Evolutionary conservation across 92 coral and sea anemone genomes (phyloP).

Genomic region (Bergia sp.): DNA sequence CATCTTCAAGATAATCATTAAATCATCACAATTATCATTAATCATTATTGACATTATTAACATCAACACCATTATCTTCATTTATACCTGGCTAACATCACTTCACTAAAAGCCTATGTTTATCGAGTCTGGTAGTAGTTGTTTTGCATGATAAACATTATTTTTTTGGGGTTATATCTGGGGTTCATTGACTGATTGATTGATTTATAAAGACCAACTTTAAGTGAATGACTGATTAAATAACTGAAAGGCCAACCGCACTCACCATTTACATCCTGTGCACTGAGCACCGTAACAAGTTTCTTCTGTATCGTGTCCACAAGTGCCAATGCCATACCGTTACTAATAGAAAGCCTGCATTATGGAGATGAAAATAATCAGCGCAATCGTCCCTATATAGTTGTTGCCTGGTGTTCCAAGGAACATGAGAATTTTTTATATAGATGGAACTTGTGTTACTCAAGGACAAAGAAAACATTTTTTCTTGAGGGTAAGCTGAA

Average conservation of each 20-base stretch:
- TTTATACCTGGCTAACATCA: too few species aligned
- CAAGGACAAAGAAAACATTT: too few species aligned
- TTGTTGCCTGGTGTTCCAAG: background rate
- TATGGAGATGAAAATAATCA: background rate
- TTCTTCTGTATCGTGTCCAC: constrained; percentile 89
- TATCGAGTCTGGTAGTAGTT: too few species aligned
- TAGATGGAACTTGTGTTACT: too few species aligned
- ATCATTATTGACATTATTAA: background rate
- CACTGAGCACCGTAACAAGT: constrained; percentile 78
- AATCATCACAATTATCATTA: background rate
- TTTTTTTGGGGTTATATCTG: too few species aligned
- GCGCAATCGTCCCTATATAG: background rate
- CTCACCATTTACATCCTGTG: constrained; percentile 92
- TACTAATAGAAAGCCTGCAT: constrained; percentile 81
- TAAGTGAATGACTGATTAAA: background rate
- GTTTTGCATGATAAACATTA: too few species aligned
- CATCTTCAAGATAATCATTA: too few species aligned
- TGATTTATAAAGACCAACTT: background rate
- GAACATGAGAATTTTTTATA: too few species aligned
- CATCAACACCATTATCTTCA: background rate
- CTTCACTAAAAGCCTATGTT: too few species aligned
- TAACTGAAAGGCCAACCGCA: background rate
- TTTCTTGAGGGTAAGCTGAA: too few species aligned
- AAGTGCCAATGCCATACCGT: constrained; percentile 80
- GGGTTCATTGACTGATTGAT: background rate